Evolutionary conservation across 2,888 invertebrate genomes (phyloP).

Genomic region (Coleophora deauratella): DNA sequence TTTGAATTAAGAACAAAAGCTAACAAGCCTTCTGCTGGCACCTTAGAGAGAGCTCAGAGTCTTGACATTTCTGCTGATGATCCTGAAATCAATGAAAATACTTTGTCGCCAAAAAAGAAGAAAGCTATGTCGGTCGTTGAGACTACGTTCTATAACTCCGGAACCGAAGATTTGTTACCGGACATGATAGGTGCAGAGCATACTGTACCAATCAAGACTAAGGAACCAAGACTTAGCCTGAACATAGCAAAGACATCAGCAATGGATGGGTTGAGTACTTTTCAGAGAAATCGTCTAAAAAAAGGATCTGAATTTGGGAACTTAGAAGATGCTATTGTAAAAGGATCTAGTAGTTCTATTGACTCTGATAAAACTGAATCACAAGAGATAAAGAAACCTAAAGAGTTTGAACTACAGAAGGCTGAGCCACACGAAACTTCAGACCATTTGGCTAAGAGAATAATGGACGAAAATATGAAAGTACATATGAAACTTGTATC

Average conservation of each 20-base stretch:
- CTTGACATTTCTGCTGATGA: constrained; percentile 80
- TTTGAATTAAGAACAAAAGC: constrained; percentile 67
- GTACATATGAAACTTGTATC: constrained; percentile 64
- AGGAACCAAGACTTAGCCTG: constrained; percentile 73
- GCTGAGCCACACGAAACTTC: constrained; percentile 53
- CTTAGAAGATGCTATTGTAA: constrained; percentile 82
- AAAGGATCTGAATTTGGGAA: constrained; percentile 85
- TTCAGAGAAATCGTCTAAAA: constrained; percentile 79
- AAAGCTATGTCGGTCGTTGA: constrained; percentile 76
- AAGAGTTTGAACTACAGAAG: constrained; percentile 40
- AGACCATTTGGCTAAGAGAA: constrained; percentile 58
- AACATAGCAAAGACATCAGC: constrained; percentile 68
- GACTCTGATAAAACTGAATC: constrained; percentile 54
- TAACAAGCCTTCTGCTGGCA: constrained; percentile 68
- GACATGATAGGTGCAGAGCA: constrained; percentile 61
- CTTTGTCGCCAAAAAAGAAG: constrained; percentile 75
- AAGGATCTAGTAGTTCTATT: constrained; percentile 61
- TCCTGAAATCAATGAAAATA: constrained; percentile 54
- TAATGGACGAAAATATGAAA: constrained; percentile 67
- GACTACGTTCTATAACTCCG: constrained; percentile 57
- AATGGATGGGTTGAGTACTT: constrained; percentile 79
- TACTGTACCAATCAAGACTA: constrained; percentile 54
- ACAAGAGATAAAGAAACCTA: constrained; percentile 28
- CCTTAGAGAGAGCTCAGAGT: constrained; percentile 85
- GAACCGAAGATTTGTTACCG: constrained; percentile 51